Percentiles rank a stretch among this genome's conserved stretches.
Evolutionary conservation across 2,113 vertebrate species (phyloP).

Genomic region (Pampusana beccarii): DNA sequence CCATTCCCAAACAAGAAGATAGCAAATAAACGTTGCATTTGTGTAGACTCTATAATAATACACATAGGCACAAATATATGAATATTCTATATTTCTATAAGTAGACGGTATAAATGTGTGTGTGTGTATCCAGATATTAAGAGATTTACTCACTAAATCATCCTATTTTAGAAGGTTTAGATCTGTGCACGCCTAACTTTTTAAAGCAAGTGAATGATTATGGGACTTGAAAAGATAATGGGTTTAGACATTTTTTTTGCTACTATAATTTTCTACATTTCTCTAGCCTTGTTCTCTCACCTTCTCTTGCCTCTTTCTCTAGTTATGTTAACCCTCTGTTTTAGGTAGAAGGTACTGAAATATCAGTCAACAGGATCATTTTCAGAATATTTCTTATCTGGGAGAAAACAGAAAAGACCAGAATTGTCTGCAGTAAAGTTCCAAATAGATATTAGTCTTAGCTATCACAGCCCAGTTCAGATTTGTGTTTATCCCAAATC

Average conservation of each 20-base stretch:
- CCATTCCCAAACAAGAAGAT: background rate
- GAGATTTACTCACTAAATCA: background rate
- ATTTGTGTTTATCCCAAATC: background rate
- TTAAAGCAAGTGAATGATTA: background rate
- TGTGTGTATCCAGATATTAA: background rate
- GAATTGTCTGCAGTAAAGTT: background rate
- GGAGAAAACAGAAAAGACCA: background rate
- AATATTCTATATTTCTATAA: background rate
- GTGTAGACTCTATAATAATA: background rate
- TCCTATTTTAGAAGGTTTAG: background rate
- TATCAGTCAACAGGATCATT: background rate
- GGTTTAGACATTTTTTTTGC: background rate
- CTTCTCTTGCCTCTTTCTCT: background rate
- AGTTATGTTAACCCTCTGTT: background rate
- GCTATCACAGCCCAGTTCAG: background rate
- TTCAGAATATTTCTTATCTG: background rate
- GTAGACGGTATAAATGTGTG: background rate
- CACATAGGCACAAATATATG: background rate
- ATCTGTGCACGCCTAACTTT: background rate
- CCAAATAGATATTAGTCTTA: background rate
- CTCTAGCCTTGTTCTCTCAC: background rate
- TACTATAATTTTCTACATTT: background rate
- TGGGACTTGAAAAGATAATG: background rate
- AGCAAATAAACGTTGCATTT: background rate
- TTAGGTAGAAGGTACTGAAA: conserved; percentile 37